Conservation (phyloP, 2,888 invertebrate genomes). For the Amorpha juglandis region DNA sequence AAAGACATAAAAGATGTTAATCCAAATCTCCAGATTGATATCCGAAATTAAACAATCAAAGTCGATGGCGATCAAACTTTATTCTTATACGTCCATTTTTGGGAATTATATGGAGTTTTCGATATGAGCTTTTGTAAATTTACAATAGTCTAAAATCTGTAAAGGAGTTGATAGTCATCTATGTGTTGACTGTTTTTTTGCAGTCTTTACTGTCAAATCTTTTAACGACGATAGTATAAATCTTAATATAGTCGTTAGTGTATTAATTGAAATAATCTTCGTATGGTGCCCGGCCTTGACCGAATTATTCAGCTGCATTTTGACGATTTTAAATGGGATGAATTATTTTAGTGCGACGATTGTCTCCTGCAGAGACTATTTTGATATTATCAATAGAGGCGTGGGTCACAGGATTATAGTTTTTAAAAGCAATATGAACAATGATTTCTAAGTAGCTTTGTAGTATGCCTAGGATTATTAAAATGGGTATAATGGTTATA, state of each 20-base stretch:
- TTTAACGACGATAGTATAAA: not conserved
- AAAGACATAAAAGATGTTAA: too few species aligned
- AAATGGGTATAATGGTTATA: too few species aligned
- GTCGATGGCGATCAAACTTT: too few species aligned
- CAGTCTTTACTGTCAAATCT: not conserved
- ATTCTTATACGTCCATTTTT: too few species aligned
- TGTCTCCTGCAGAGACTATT: constrained; percentile 5
- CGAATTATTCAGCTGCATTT: not conserved
- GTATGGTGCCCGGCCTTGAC: constrained; percentile 1
- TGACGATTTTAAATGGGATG: not conserved
- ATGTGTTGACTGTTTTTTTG: not conserved
- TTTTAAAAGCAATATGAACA: not conserved
- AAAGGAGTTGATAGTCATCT: not conserved
- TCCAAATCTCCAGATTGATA: too few species aligned
- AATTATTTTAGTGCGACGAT: not conserved
- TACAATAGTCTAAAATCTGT: not conserved
- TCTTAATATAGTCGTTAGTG: not conserved
- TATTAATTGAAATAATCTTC: not conserved
- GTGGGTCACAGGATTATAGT: not conserved
- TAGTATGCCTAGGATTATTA: too few species aligned
- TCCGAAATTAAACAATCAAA: too few species aligned
- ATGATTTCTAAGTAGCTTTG: not conserved
- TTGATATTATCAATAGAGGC: not conserved
- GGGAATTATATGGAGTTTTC: too few species aligned
- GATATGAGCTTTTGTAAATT: too few species aligned